Conservation (phyloP, 2,888 invertebrate species). For the Drosophila niveifrons region DNA sequence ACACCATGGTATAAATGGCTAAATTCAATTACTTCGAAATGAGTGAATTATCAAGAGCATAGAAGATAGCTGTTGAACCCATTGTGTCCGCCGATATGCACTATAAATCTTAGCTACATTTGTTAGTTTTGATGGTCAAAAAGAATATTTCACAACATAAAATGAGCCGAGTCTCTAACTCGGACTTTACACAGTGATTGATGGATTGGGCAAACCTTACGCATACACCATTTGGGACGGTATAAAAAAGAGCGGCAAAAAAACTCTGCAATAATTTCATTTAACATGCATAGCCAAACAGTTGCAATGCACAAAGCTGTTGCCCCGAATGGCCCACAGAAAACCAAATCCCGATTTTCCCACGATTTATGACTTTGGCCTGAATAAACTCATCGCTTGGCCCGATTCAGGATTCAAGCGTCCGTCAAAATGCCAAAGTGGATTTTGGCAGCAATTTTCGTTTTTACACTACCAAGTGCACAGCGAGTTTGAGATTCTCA, state of each 20-base stretch:
- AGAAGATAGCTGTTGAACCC: slow-evolving; percentile 16
- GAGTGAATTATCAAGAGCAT: neutral
- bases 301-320: slow-evolving; percentile 29
- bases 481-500: slow-evolving; percentile 14
- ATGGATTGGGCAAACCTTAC: slow-evolving; percentile 64
- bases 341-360: slow-evolving; percentile 49
- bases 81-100: slow-evolving; percentile 26
- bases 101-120: slow-evolving; percentile 68
- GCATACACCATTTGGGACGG: slow-evolving; percentile 64
- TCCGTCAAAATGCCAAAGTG: slow-evolving; percentile 55
- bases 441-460: slow-evolving; percentile 56
- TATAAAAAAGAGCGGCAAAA: slow-evolving; percentile 22
- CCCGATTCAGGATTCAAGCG: slow-evolving; percentile 52
- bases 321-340: slow-evolving; percentile 14
- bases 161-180: slow-evolving; percentile 40
- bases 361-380: slow-evolving; percentile 72
- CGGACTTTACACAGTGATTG: slow-evolving; percentile 57
- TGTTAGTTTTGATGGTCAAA: slow-evolving; percentile 47
- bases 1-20: too few species aligned
- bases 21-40: neutral
- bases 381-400: slow-evolving; percentile 58
- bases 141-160: slow-evolving; percentile 53
- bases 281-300: slow-evolving; percentile 70
- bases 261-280: slow-evolving; percentile 74
- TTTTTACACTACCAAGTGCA: slow-evolving; percentile 29